Conservation (phyloP, 2,113 vertebrate genomes). For the Ptilonorhynchus violaceus region DNA sequence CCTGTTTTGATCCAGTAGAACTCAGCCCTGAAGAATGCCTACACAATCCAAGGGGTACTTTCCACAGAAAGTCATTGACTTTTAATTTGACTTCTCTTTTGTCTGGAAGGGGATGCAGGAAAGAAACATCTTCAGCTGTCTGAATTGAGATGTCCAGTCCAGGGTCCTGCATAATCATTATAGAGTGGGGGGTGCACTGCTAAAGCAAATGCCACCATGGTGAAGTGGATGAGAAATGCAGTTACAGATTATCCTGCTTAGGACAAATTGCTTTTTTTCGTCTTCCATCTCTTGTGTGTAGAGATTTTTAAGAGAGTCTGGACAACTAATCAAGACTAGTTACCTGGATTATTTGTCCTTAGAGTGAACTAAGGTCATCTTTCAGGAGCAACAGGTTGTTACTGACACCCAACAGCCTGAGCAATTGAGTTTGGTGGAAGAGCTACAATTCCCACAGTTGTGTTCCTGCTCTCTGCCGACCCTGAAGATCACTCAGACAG, state of each 20-base stretch:
- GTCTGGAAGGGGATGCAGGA: neutral
- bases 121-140: neutral
- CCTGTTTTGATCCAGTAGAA: neutral
- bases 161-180: neutral
- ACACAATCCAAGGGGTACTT: neutral
- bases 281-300: neutral
- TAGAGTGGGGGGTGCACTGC: rapidly evolving
- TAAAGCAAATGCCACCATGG: neutral
- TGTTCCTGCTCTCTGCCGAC: neutral
- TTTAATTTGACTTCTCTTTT: neutral
- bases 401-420: neutral
- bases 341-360: neutral
- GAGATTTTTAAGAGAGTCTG: neutral
- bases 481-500: neutral
- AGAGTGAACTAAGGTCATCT: neutral
- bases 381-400: neutral
- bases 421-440: neutral
- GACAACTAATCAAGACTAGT: neutral
- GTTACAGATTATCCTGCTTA: neutral
- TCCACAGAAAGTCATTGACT: neutral
- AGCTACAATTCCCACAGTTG: neutral
- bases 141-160: neutral
- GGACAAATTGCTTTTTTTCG: neutral
- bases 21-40: neutral
- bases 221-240: neutral